Percentiles rank a stretch among this genome's conserved stretches.
These are phyloP conservation scores for Apaloderma vittatum DNA, from an alignment of 2,113 vertebrate species.

Conservation along the genomic window DNA sequence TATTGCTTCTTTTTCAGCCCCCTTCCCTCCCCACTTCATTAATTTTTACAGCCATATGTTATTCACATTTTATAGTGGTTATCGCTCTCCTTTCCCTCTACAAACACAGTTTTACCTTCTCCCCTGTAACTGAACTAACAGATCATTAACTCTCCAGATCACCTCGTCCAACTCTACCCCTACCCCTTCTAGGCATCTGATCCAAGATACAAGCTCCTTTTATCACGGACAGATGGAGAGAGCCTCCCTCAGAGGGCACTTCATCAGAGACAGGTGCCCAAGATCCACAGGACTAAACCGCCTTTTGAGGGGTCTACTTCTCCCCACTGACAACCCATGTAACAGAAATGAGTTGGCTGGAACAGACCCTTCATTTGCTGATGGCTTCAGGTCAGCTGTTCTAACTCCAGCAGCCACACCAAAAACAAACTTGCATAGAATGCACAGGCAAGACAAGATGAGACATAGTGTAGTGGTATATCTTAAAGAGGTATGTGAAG, in stretches of 20 bases:
- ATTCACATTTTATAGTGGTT: not conserved
- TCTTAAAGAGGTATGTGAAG: not conserved
- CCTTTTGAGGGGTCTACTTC: not conserved
- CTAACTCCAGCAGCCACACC: not conserved
- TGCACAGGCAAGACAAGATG: not conserved
- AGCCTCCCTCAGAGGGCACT: not conserved
- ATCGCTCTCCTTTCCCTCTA: not conserved
- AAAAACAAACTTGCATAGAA: not conserved
- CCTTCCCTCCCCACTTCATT: not conserved
- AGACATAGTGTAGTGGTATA: rapidly evolving
- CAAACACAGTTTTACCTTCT: not conserved
- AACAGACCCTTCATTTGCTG: not conserved
- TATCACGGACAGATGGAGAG: not conserved
- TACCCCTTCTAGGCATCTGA: not conserved
- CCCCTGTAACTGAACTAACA: not conserved
- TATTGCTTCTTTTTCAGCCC: not conserved
- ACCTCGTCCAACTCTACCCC: not conserved
- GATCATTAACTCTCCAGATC: not conserved
- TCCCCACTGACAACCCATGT: not conserved
- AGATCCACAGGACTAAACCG: not conserved
- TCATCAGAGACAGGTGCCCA: not conserved
- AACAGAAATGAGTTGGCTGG: not conserved
- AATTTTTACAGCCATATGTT: slow-evolving; percentile 7
- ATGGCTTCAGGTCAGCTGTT: not conserved
- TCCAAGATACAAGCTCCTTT: not conserved